Evolutionary conservation across 2,113 vertebrate species (phyloP).

Genomic region (Neopipo cinnamomea): DNA sequence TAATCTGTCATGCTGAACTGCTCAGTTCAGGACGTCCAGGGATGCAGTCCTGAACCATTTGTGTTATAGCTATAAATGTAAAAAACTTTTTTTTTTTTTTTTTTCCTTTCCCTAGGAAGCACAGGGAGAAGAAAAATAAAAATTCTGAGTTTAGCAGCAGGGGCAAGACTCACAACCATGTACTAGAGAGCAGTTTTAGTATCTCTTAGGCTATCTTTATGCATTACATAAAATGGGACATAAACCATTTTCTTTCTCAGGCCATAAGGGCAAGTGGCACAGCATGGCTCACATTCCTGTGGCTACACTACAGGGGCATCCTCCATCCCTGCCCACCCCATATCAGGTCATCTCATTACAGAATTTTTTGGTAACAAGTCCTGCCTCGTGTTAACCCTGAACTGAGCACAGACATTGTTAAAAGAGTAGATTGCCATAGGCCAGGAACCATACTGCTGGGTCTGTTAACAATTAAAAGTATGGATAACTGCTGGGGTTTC

Average conservation of each 20-base stretch:
- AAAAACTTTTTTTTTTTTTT: not conserved
- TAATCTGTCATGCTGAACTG: not conserved
- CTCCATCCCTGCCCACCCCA: not conserved
- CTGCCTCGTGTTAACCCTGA: not conserved
- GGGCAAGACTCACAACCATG: not conserved
- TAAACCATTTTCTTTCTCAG: not conserved
- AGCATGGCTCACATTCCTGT: not conserved
- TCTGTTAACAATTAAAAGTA: not conserved
- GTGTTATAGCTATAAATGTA: not conserved
- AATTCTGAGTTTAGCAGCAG: not conserved
- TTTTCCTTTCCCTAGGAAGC: not conserved
- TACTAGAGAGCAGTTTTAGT: not conserved
- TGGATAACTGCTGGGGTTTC: not conserved
- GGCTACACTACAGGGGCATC: not conserved
- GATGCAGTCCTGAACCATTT: not conserved
- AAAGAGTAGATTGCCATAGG: not conserved
- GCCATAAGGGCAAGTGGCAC: not conserved
- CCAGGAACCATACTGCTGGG: not conserved
- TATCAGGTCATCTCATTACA: not conserved
- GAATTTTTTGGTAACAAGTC: not conserved
- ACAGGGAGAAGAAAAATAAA: not conserved
- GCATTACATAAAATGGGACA: not conserved
- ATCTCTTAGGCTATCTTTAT: not conserved
- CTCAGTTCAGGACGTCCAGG: not conserved
- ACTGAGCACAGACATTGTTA: not conserved